Evolutionary conservation across 1,140 invertebrate species (phyloP), one percentile per base, ranked within the genome.

Genomic region (Diploscapter pachys): DNA sequence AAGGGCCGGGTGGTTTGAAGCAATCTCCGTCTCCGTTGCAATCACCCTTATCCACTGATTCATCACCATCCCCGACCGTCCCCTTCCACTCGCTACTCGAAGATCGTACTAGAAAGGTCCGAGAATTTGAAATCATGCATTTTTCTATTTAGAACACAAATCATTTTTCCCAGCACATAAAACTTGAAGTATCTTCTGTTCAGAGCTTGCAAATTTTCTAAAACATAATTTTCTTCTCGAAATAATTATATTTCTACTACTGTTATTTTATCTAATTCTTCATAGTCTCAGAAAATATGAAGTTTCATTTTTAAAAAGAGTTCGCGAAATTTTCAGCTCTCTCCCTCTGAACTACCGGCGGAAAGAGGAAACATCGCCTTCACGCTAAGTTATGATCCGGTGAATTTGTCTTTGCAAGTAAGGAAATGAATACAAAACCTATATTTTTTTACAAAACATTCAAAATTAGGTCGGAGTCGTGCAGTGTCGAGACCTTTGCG

Each of bases 401-500:
- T 75, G 13, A 63, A 69, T 52, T 48, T 71, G 52, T 54, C 74
- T 2, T 56, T 75, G 61, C 69, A 71, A 48, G 67, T 69, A 53
- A 31, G 31, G 31, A 13, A 59, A 59, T 59, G 57, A 59, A 13
- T 11, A 59, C 2, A 59, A 59, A 13, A 13, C 9, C 13, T 59
- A 13, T 50, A 55, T 50, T 49, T 54, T 53, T 69, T 6, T 8
- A 9, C 52, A 8, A 9, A 69, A 54, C 2, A 6, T 9, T 9
- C 9, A 2, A 31, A 65, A 31, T 71, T 54, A 86, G 82, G 66
- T 83, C n/a, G 77, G 77, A n/a, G 75, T 83, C 49, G 56, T 85
- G 50, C 74, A 74, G 9, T 83, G 82, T 70, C 73, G 80, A 11
- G 74, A 85, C 59, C 73, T 83, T 8, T 83, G 80, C 48, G 79